Conservation (phyloP, 1,140 invertebrate species). For the Drosophila nikananu region DNA sequence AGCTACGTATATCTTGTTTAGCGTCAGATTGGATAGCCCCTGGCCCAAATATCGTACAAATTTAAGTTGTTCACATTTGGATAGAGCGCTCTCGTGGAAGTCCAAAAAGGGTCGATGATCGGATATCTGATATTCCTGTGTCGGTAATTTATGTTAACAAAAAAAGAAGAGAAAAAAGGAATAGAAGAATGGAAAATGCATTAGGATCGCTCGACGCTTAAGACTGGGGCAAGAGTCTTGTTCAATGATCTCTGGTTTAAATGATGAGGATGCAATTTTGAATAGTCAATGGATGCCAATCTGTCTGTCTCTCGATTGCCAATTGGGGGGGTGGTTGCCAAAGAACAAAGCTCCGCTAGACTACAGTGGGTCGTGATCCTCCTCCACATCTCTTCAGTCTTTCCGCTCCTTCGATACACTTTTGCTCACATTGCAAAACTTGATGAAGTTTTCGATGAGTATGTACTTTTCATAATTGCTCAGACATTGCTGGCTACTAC, state of each 20-base stretch:
- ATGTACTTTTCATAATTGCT: slow-evolving; percentile 85
- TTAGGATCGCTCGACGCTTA: slow-evolving; percentile 8
- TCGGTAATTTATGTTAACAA: background rate
- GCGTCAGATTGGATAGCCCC: slow-evolving; percentile 84
- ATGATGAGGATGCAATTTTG: slow-evolving; percentile 71
- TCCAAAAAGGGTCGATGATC: slow-evolving; percentile 86
- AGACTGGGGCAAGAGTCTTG: slow-evolving; percentile 68
- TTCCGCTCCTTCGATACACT: slow-evolving; percentile 43
- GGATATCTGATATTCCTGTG: slow-evolving; percentile 85
- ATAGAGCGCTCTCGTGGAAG: slow-evolving; percentile 85
- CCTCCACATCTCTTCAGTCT: slow-evolving; percentile 16
- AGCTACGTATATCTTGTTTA: slow-evolving; percentile 84
- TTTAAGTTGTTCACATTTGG: slow-evolving; percentile 85
- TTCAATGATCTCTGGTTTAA: slow-evolving; percentile 53
- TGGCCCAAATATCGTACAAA: slow-evolving; percentile 85
- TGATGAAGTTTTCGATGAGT: slow-evolving; percentile 85
- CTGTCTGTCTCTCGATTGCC: slow-evolving; percentile 48
- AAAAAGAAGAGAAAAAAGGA: background rate
- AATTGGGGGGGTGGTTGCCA: slow-evolving; percentile 27
- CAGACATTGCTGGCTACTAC: slow-evolving; percentile 84
- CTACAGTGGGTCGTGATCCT: slow-evolving; percentile 32
- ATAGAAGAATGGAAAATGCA: slow-evolving; percentile 13
- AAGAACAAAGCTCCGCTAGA: slow-evolving; percentile 76
- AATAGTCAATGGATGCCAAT: slow-evolving; percentile 56
- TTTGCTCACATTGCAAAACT: slow-evolving; percentile 85